These are phyloP conservation scores for Apis cerana DNA, from an alignment of 1,140 invertebrate genomes.

Conservation along the genomic window DNA sequence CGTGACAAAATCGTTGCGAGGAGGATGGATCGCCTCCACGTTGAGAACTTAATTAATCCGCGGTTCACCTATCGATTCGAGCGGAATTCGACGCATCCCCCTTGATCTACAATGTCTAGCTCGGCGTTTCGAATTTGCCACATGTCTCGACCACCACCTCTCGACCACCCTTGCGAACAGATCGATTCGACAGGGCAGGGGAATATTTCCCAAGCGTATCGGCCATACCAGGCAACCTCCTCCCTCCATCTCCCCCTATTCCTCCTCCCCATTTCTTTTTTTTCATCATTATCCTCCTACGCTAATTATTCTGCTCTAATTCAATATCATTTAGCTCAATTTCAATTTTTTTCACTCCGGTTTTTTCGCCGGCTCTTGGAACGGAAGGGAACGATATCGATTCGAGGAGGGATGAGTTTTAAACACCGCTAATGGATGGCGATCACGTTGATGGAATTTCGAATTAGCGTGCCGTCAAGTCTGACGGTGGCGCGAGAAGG, in stretches of 20 bases:
- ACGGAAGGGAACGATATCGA: neutral
- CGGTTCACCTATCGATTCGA: conserved; percentile 24
- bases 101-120: conserved; percentile 1
- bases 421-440: conserved; percentile 16
- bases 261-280: neutral
- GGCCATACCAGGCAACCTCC: neutral
- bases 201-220: conserved; percentile 54
- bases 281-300: neutral
- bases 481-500: neutral
- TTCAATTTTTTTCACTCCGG: neutral
- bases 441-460: conserved; percentile 22
- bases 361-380: neutral
- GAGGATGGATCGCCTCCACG: too few relatives aligned
- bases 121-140: conserved; percentile 50
- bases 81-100: conserved; percentile 48
- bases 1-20: too few relatives aligned
- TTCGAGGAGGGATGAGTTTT: neutral
- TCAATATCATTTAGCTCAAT: neutral
- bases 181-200: conserved; percentile 38
- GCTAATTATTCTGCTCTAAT: neutral
- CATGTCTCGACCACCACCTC: conserved; percentile 7
- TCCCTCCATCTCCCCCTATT: rapidly evolving
- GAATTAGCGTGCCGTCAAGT: conserved; percentile 15
- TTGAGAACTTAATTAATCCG: conserved; percentile 40
- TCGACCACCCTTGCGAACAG: neutral